Evolutionary conservation across 2,888 invertebrate species (phyloP).

Genomic region (Catocala fraxini): DNA sequence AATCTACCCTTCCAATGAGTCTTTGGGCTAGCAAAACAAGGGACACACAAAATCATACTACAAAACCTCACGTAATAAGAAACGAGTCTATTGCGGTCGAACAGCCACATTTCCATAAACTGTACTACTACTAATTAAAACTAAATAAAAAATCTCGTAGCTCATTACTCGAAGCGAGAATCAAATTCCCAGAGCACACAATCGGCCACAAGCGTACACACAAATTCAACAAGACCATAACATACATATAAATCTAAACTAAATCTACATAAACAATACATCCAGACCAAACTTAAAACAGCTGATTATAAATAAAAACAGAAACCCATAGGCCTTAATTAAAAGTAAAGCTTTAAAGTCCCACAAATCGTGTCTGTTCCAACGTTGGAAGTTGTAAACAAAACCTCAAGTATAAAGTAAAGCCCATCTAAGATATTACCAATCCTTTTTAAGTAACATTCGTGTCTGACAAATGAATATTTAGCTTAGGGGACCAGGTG

Average conservation of each 20-base stretch:
- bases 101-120: no score
- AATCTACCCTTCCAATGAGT: no score
- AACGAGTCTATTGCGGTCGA: no score
- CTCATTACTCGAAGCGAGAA: no score
- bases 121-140: no score
- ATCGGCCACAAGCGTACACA: no score
- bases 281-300: neutral
- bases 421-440: constrained; percentile 82
- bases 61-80: no score
- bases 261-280: neutral
- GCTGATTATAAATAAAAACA: constrained; percentile 12
- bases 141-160: no score
- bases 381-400: constrained; percentile 62
- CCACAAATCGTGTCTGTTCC: constrained; percentile 35
- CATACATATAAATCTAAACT: neutral
- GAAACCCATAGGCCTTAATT: constrained; percentile 35
- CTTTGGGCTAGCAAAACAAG: no score
- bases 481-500: constrained; percentile 78
- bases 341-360: constrained; percentile 30
- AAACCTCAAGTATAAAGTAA: constrained; percentile 58
- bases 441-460: constrained; percentile 82
- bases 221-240: neutral
- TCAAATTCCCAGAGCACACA: no score
- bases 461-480: constrained; percentile 83
- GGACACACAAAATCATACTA: no score